Evolutionary conservation across 2,113 vertebrate genomes (phyloP).

Genomic region (Pteropus alecto): DNA sequence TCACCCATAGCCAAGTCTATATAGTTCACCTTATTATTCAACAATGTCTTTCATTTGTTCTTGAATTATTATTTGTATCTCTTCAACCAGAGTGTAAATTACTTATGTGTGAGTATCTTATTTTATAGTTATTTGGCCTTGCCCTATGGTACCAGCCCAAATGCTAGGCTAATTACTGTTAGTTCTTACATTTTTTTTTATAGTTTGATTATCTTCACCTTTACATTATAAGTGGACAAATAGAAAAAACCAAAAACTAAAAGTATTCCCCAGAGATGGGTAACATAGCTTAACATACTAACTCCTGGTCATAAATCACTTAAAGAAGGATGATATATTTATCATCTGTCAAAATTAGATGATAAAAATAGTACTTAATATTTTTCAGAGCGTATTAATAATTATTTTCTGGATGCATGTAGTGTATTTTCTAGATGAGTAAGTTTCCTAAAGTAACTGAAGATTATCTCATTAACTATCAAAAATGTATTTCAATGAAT

Average conservation of each 20-base stretch:
- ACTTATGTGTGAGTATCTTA: neutral
- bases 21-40: constrained; percentile 5
- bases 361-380: neutral
- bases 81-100: constrained; percentile 1
- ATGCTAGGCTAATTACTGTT: neutral
- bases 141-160: neutral
- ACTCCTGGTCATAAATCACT: neutral
- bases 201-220: neutral
- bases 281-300: constrained; percentile 13
- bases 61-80: neutral
- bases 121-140: neutral
- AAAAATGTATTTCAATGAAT: constrained; percentile 23
- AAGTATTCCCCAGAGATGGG: neutral
- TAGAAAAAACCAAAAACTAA: neutral
- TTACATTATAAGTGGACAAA: neutral
- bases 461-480: neutral
- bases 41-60: neutral
- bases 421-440: constrained; percentile 11
- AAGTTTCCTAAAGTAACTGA: constrained; percentile 17
- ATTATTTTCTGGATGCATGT: neutral
- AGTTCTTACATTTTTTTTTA: neutral
- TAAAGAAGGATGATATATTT: neutral
- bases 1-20: neutral
- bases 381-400: constrained; percentile 9
- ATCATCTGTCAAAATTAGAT: neutral